Conservation (phyloP, 2,797 vertebrate genomes). For the Myripristis murdjan region DNA sequence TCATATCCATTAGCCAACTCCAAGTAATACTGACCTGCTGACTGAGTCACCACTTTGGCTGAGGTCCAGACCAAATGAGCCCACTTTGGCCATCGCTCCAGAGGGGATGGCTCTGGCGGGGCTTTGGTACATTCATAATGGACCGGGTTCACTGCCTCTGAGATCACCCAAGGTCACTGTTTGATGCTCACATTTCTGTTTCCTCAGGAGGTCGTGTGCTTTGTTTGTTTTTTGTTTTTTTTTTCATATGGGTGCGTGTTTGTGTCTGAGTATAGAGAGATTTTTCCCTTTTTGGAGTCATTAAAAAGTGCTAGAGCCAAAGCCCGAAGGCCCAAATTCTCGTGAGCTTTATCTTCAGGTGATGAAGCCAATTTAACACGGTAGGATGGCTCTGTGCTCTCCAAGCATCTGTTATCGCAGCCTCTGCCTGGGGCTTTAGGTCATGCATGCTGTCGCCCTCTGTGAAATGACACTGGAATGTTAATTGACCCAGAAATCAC, state of each 20-base stretch:
- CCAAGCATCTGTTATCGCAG: conserved; percentile 58
- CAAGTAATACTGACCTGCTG: conserved; percentile 48
- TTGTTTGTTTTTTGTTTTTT: not conserved
- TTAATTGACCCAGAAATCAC: conserved; percentile 67
- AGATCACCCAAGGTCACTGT: conserved; percentile 56
- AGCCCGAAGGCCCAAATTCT: conserved; percentile 42
- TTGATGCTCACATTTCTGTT: conserved; percentile 42
- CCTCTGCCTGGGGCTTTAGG: conserved; percentile 45
- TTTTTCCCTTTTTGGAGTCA: conserved; percentile 31
- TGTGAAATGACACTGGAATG: conserved; percentile 70
- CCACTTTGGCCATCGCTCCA: conserved; percentile 30
- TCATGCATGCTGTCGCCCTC: conserved; percentile 23
- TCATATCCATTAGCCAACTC: conserved; percentile 32
- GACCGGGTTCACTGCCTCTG: conserved; percentile 24
- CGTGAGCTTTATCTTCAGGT: conserved; percentile 58
- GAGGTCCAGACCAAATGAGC: conserved; percentile 30
- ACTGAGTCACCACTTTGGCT: conserved; percentile 51
- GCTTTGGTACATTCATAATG: conserved; percentile 35
- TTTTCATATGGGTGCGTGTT: not conserved
- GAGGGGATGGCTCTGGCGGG: conserved; percentile 34
- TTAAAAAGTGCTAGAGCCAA: conserved; percentile 50
- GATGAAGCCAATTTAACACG: conserved; percentile 51
- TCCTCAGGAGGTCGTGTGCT: conserved; percentile 25
- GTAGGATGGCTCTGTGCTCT: conserved; percentile 25
- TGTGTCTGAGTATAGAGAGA: conserved; percentile 26